Conservation (phyloP, 2,888 invertebrate species). For the Bombyx huttoni region DNA sequence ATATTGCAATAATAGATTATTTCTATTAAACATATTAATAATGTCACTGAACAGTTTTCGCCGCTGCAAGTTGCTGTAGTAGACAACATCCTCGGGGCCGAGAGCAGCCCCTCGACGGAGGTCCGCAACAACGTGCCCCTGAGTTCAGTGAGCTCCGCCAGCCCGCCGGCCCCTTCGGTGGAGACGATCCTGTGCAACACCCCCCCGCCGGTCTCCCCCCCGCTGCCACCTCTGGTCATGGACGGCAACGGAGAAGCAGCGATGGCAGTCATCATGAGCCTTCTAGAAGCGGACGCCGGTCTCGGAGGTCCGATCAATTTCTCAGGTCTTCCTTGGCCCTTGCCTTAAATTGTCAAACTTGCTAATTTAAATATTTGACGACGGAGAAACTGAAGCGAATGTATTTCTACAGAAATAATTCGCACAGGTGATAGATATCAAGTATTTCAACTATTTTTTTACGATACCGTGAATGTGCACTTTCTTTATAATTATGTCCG, state of each 20-base stretch:
- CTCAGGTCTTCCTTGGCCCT: constrained; percentile 88
- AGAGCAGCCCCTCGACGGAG: constrained; percentile 17
- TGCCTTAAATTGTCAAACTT: constrained; percentile 64
- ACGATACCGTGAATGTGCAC: no score
- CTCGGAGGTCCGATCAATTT: constrained; percentile 90
- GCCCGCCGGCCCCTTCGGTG: constrained; percentile 14
- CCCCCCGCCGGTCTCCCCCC: constrained; percentile 28
- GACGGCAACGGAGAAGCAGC: constrained; percentile 91
- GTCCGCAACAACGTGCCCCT: constrained; percentile 50
- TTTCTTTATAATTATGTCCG: no score
- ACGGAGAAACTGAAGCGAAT: not conserved
- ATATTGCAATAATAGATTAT: no score
- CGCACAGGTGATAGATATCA: no score
- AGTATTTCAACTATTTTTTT: no score
- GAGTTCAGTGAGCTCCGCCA: constrained; percentile 23
- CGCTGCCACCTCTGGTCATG: constrained; percentile 38
- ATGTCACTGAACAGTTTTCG: not conserved
- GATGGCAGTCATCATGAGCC: constrained; percentile 93
- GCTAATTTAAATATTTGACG: not conserved
- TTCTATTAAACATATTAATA: not conserved
- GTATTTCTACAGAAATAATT: no score
- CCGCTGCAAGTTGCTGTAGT: constrained; percentile 25
- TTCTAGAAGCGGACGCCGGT: constrained; percentile 90
- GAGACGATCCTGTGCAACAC: constrained; percentile 11
- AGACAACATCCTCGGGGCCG: constrained; percentile 35